Base-by-base conservation (phyloP, 1,140 invertebrate species). In the Zaprionus inermis region DNA sequence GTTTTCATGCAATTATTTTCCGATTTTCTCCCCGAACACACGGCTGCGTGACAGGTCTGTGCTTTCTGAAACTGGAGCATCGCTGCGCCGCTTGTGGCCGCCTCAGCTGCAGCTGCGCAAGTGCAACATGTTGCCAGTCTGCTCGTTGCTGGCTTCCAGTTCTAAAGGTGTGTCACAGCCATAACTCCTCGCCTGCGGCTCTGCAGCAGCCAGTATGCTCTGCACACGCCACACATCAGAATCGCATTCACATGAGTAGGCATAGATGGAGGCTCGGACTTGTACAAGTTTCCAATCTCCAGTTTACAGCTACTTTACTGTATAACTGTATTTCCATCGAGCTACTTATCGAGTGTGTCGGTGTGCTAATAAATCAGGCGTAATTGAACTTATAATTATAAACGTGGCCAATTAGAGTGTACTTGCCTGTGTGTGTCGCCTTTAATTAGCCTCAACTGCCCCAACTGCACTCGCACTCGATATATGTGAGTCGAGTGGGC, bases 1-100 rank as follows among this genome's bases (percentile, higher is more conserved):
- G 66, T 83, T 82, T 88, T 89, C 77, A 73, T 78, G 85, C 84
- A 89, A 89, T 89, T 89, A 89, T 89, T 84, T 88, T 89, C 78
- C 41, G 80, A 90, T 89, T 89, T 89, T 89, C 85, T 89, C 84
- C 85, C 66, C 76, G 57, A 44, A n/a, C 36, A 38, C 36, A 38
- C 82, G 28, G 36, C 63, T 89, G 84, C 84, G 84, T 89, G 84
- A 89, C 84, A 89, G 84, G 84, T 89, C 80, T 78, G 72, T 76
- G 80, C 80, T 67, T 89, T 69, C 38, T 78, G 61, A 89, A 89
- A 89, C 84, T 89, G 59, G 84, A 90, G 84, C 84, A 88, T 68
- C 83, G 79, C 72, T 82, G 72, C 72, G 59, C 83, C 67, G 76
- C 72, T 78, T 72, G 55, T 51, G 55, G 61, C 70, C 59, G 70